Percentiles rank a stretch among this genome's conserved stretches.
phyloP scores from a whole-genome alignment of 2,888 invertebrate species.

The Halocaridina rubra region DNA sequence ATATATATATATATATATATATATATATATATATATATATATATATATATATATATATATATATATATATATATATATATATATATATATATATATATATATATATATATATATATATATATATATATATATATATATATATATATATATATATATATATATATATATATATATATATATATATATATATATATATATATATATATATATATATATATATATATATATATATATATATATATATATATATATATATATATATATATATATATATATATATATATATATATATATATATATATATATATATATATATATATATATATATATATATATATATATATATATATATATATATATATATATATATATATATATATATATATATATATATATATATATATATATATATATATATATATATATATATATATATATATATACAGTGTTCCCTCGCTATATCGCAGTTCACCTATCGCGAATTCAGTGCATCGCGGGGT shows the following conservation, averaged over 20 bases:
- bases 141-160: constrained; percentile 29
- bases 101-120: constrained; percentile 26
- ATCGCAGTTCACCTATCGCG: too few species aligned
- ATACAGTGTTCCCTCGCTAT: too few species aligned
- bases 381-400: background rate
- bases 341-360: background rate
- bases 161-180: constrained; percentile 32
- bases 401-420: background rate
- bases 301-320: constrained; percentile 14
- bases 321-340: background rate
- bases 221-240: constrained; percentile 30
- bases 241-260: constrained; percentile 34
- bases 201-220: constrained; percentile 29
- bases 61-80: background rate
- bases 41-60: constrained; percentile 15
- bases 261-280: constrained; percentile 27
- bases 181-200: constrained; percentile 33
- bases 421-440: constrained; percentile 22
- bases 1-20: constrained; percentile 9
- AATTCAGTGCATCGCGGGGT: too few species aligned
- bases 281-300: constrained; percentile 33
- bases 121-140: constrained; percentile 26
- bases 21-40: constrained; percentile 9
- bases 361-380: background rate
- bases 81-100: constrained; percentile 6